Conservation (phyloP, 2,888 invertebrate genomes). For the Magallana nippona region DNA sequence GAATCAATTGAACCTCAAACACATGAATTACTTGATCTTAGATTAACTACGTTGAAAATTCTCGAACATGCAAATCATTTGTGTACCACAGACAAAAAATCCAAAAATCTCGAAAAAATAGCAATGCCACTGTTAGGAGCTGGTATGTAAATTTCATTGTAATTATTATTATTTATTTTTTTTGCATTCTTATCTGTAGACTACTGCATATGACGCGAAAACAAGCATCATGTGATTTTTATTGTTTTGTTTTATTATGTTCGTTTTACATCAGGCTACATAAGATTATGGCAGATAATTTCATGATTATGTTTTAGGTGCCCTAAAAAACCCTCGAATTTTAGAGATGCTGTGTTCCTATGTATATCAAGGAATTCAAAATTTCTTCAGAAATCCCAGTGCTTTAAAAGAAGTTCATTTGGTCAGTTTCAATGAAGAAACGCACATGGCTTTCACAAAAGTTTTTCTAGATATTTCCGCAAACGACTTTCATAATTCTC, state of each 20-base stretch:
- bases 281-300: too few relatives aligned
- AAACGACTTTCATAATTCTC: neutral
- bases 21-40: neutral
- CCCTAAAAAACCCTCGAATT: too few relatives aligned
- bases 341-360: too few relatives aligned
- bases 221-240: too few relatives aligned
- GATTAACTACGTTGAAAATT: neutral
- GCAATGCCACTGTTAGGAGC: slow-evolving; percentile 32
- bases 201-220: too few relatives aligned
- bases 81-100: neutral
- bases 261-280: too few relatives aligned
- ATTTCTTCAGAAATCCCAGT: neutral
- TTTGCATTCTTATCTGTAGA: neutral
- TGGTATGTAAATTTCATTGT: neutral
- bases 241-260: too few relatives aligned
- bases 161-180: neutral
- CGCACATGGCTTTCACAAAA: neutral
- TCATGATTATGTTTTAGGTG: too few relatives aligned
- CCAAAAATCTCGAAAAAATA: neutral
- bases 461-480: neutral
- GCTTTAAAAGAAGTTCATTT: neutral
- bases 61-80: neutral
- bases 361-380: neutral
- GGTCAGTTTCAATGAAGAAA: neutral
- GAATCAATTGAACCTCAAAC: neutral